phyloP scores from a whole-genome alignment of 2,888 invertebrate genomes.

The Meteorus colon region DNA sequence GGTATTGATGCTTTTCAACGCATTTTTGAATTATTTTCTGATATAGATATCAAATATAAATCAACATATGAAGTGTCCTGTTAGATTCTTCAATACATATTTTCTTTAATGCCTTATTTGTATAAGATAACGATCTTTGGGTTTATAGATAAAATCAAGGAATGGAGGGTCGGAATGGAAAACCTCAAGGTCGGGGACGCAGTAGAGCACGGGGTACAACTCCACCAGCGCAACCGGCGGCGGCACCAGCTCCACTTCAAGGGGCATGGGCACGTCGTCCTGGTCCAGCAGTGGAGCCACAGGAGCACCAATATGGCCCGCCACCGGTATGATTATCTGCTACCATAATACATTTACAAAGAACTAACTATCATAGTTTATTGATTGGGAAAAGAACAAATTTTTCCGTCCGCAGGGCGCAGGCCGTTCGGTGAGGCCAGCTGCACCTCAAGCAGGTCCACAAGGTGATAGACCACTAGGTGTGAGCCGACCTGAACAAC shows the following conservation, averaged over 20 bases:
- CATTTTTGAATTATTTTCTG: no score
- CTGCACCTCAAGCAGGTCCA: slow-evolving; percentile 3
- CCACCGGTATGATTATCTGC: slow-evolving; percentile 28
- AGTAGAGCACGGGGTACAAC: slow-evolving; percentile 12
- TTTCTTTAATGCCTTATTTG: no score
- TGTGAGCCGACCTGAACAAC: neutral
- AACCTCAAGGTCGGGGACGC: slow-evolving; percentile 27
- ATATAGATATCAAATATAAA: no score
- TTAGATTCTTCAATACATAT: no score
- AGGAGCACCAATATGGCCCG: neutral
- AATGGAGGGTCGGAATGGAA: slow-evolving; percentile 10
- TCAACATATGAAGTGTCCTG: no score
- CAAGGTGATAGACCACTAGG: neutral
- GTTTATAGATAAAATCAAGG: neutral
- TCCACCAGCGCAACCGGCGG: neutral
- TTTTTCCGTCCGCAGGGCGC: slow-evolving; percentile 10
- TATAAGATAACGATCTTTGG: no score
- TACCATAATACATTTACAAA: neutral
- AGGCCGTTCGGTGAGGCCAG: slow-evolving; percentile 34
- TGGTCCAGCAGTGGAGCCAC: slow-evolving; percentile 33
- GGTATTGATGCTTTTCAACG: no score
- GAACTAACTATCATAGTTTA: neutral
- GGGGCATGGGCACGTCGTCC: slow-evolving; percentile 54
- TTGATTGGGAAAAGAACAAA: slow-evolving; percentile 28
- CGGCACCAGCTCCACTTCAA: slow-evolving; percentile 29